Percentiles rank a stretch among this genome's conserved stretches.
Evolutionary conservation across 2,113 vertebrate genomes (phyloP).

Genomic region (Petrocephalus microphthalmus): DNA sequence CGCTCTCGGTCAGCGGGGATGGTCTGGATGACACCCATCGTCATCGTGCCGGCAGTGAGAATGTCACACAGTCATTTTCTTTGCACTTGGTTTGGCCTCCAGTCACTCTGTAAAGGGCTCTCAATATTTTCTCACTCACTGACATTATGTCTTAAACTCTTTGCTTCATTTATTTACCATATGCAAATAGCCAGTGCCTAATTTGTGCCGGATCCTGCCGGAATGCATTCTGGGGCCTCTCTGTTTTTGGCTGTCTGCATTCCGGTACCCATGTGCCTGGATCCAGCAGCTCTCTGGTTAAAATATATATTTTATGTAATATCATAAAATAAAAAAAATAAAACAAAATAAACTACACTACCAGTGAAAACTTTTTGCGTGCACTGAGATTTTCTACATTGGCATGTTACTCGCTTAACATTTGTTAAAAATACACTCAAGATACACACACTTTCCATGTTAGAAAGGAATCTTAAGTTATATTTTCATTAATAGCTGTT

Average conservation of each 20-base stretch:
- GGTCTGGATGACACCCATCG: neutral
- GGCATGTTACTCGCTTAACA: too few species aligned
- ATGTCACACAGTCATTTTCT: neutral
- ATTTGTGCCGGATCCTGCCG: neutral
- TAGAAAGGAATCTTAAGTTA: too few species aligned
- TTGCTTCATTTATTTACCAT: neutral
- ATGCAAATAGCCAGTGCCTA: neutral
- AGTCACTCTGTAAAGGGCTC: neutral
- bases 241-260: neutral
- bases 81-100: neutral
- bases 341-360: neutral
- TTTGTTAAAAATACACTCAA: too few species aligned
- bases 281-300: neutral
- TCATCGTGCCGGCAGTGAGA: neutral
- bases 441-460: too few species aligned
- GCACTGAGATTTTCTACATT: too few species aligned
- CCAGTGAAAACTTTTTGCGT: too few species aligned
- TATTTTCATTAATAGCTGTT: too few species aligned
- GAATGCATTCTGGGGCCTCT: neutral
- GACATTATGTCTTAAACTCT: neutral
- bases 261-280: neutral
- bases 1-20: neutral
- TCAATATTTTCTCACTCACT: neutral
- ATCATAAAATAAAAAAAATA: neutral
- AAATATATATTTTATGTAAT: neutral